Evolutionary conservation across 2,113 vertebrate species (phyloP), one percentile per base, ranked within the genome.

Genomic region (Macroglossus sobrinus): DNA sequence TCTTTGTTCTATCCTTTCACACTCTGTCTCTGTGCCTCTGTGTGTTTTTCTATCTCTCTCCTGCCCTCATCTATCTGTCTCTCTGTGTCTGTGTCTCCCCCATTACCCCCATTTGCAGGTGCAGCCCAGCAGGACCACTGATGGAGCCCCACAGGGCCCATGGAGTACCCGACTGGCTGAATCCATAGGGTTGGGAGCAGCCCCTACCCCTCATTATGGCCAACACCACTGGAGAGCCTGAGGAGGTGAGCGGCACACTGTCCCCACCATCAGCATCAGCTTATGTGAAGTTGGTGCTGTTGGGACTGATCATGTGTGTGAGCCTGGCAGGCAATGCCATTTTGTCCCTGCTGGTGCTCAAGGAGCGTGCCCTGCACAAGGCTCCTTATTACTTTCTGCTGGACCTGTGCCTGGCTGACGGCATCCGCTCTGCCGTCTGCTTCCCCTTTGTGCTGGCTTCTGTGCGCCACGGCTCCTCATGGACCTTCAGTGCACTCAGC

Each of bases 391-490:
- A 99, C 98, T 99, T 99, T 98, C 98, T 99, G 84, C 97, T 99
- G 98, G 99, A 99, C 98, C 98, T 99, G 98, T 99, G 99, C 98
- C 99, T 99, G 98, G 99, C 99, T 3, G 99, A 99, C 78, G 99
- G 99, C 76, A 99, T 99, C 80, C 99, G 99, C 97, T 99, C 99
- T 35, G 99, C 99, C 8, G 99, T 99, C 97, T 99, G 99, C 97
- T 99, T 99, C 97, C 99, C 99, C 75, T 99, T 99, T 33, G 99
- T 99, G 96, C 98, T 99, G 97, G 99, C 99, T 93, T 99, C 99
- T 26, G 99, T 99, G 93, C 99, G 99, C 98, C 99, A 99, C 93
- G 99, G 99, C 98, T 99, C 99, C 35, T 99, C 99, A 79, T 99
- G 99, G 99, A 99, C 99, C 93, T 99, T 99, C 98, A 99, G 99